phyloP scores from a whole-genome alignment of 2,888 invertebrate species.

The Cryptocheilus praepositus region DNA sequence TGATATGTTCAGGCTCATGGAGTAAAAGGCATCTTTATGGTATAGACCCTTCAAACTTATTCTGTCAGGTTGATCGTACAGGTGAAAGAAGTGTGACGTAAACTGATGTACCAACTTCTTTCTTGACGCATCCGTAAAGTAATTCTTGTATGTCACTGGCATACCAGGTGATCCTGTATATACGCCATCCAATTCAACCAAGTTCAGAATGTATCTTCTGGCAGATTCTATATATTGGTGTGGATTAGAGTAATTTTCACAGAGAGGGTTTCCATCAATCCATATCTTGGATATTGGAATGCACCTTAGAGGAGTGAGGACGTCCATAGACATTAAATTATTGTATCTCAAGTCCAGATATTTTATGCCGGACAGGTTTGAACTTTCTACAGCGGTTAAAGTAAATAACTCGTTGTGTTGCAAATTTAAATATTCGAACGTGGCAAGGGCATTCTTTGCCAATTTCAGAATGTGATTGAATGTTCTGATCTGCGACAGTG shows the following conservation, averaged over 20 bases:
- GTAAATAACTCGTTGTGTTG: constrained; percentile 59
- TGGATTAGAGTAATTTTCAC: constrained; percentile 79
- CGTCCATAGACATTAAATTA: constrained; percentile 58
- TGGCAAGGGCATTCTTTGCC: constrained; percentile 56
- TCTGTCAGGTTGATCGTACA: constrained; percentile 81
- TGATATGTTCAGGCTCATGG: constrained; percentile 75
- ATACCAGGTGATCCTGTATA: constrained; percentile 49
- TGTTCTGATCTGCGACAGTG: constrained; percentile 75
- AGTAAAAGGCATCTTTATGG: constrained; percentile 80
- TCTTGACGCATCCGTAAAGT: constrained; percentile 44
- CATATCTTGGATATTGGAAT: constrained; percentile 76
- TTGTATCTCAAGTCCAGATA: constrained; percentile 70
- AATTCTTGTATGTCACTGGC: constrained; percentile 55
- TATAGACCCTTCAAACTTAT: constrained; percentile 79
- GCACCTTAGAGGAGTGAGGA: constrained; percentile 65
- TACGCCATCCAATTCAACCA: constrained; percentile 78
- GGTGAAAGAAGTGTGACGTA: constrained; percentile 80
- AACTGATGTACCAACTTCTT: constrained; percentile 78
- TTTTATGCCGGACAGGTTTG: constrained; percentile 53
- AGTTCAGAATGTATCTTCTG: constrained; percentile 76
- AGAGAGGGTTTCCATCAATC: constrained; percentile 84
- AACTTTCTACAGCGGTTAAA: constrained; percentile 52
- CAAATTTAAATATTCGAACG: constrained; percentile 61
- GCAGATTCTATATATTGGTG: constrained; percentile 79
- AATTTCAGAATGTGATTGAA: constrained; percentile 74